Conservation (phyloP, 2,113 vertebrate species). For the Sapajus apella region DNA sequence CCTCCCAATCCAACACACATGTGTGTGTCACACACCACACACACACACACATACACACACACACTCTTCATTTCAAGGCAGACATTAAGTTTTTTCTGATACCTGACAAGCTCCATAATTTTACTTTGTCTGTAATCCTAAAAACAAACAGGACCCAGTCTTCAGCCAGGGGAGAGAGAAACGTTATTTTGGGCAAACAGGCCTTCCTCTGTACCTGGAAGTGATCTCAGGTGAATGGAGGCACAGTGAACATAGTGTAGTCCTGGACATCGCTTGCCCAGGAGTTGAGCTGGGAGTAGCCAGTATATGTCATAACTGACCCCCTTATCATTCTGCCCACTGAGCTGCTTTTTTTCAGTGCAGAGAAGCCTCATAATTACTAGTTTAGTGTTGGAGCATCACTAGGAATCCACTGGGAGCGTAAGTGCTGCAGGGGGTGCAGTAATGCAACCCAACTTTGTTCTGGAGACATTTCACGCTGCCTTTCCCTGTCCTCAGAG, state of each 20-base stretch:
- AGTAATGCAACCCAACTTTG: fast-evolving
- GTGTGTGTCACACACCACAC: fast-evolving
- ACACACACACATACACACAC: fast-evolving
- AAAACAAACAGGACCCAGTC: not conserved
- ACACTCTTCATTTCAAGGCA: not conserved
- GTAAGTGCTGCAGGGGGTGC: fast-evolving
- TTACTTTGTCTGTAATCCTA: not conserved
- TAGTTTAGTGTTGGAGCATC: not conserved
- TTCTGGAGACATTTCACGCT: fast-evolving
- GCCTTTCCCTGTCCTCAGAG: not conserved
- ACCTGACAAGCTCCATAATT: not conserved
- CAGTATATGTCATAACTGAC: not conserved
- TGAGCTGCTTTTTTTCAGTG: not conserved
- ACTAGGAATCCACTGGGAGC: not conserved
- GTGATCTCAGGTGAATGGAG: not conserved
- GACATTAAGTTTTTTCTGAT: not conserved
- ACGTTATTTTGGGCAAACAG: not conserved
- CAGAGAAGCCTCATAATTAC: not conserved
- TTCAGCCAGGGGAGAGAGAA: not conserved
- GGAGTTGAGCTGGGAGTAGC: not conserved
- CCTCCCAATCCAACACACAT: not conserved
- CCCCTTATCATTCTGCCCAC: not conserved
- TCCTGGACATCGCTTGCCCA: not conserved
- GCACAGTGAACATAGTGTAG: not conserved
- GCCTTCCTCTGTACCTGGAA: not conserved